phyloP scores from a whole-genome alignment of 1,140 invertebrate genomes.

The Eupeodes corollae region DNA sequence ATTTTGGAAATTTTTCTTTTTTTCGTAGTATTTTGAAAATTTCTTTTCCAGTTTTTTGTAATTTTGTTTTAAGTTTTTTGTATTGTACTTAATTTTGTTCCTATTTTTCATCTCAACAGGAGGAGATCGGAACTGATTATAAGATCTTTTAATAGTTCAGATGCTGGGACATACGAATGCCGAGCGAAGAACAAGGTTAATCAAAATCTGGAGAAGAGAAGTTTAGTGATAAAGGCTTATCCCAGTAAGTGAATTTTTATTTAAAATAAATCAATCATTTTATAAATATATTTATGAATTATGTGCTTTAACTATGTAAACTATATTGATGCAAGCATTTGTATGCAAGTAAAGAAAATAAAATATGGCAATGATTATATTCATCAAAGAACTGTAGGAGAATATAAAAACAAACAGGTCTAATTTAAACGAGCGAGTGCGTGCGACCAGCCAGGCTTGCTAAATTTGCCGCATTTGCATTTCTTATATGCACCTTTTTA shows the following conservation, averaged over 20 bases:
- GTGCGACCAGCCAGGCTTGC: too few species aligned
- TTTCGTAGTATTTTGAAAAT: not conserved
- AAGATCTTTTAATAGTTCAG: conserved; percentile 52
- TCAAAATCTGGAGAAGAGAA: conserved; percentile 21
- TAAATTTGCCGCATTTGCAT: too few species aligned
- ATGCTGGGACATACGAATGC: conserved; percentile 64
- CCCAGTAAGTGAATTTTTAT: conserved; percentile 20
- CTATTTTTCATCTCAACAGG: conserved; percentile 37
- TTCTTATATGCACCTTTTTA: too few species aligned
- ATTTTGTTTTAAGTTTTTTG: not conserved
- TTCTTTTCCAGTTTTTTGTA: not conserved
- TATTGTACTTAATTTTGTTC: not conserved
- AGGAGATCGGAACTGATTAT: conserved; percentile 67
- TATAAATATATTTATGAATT: too few species aligned
- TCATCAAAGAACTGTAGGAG: too few species aligned
- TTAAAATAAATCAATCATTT: not conserved
- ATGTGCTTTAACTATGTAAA: too few species aligned
- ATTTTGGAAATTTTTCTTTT: too few species aligned
- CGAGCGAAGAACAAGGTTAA: conserved; percentile 44
- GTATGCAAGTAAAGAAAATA: too few species aligned
- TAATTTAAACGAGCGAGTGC: too few species aligned
- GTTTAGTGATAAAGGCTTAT: conserved; percentile 29
- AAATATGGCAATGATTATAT: too few species aligned
- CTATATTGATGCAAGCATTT: too few species aligned
- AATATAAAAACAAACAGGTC: too few species aligned